Percentiles rank a stretch among this genome's conserved stretches.
Evolutionary conservation across 2,888 invertebrate species (phyloP).

Genomic region (Ariolimax columbianus): DNA sequence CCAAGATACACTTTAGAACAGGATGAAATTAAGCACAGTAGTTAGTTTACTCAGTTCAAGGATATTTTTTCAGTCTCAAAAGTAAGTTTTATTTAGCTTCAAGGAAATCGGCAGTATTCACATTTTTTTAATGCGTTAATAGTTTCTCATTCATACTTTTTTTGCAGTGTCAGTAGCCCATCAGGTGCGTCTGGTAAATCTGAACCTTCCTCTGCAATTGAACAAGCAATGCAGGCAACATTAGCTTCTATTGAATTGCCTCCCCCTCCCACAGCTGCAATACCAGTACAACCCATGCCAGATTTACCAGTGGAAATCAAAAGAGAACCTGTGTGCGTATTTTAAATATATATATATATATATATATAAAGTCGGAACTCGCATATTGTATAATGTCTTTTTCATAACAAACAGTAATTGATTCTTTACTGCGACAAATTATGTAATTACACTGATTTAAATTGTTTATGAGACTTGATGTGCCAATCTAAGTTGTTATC

Average conservation of each 20-base stretch:
- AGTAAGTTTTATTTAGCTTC: neutral
- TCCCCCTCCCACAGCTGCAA: slow-evolving; percentile 61
- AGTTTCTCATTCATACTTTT: slow-evolving; percentile 7
- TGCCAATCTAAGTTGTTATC: too few species aligned
- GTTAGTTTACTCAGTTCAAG: too few species aligned
- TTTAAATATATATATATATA: neutral
- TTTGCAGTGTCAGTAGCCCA: slow-evolving; percentile 58
- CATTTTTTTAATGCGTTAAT: neutral
- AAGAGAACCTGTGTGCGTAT: slow-evolving; percentile 39
- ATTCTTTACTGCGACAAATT: too few species aligned
- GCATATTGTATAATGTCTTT: neutral
- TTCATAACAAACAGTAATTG: too few species aligned
- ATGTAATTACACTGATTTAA: too few species aligned
- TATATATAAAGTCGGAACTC: too few species aligned
- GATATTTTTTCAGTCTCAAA: neutral
- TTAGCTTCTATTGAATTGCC: slow-evolving; percentile 88
- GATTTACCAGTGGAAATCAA: slow-evolving; percentile 34
- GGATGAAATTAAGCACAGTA: too few species aligned
- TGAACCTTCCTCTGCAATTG: slow-evolving; percentile 81
- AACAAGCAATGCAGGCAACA: slow-evolving; percentile 96
- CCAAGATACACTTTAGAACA: too few species aligned
- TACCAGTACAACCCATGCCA: slow-evolving; percentile 25
- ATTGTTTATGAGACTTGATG: too few species aligned
- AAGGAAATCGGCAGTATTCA: neutral
- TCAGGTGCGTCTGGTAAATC: slow-evolving; percentile 52